Conservation (phyloP, 2,797 vertebrate species). For the Myiotriccus ornatus region DNA sequence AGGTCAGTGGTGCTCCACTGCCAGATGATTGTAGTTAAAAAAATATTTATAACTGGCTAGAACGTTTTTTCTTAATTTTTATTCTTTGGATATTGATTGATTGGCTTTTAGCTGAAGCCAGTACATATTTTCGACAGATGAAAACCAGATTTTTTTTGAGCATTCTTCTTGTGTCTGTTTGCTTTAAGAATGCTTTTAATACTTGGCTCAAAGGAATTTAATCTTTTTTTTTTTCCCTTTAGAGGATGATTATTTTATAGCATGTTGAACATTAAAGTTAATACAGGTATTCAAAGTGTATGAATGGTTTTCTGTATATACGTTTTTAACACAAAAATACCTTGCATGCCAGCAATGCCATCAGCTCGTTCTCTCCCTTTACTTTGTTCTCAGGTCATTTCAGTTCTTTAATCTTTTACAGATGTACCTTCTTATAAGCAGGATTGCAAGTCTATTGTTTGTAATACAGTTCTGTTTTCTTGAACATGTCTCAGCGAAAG, state of each 20-base stretch:
- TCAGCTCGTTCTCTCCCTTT: background rate
- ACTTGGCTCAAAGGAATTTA: conserved; percentile 41
- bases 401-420: conserved; percentile 25
- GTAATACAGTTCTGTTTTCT: background rate
- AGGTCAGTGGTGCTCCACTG: conserved; percentile 58
- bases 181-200: conserved; percentile 72
- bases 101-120: conserved; percentile 68
- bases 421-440: background rate
- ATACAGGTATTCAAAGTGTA: background rate
- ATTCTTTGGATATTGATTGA: conserved; percentile 58
- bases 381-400: background rate
- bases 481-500: background rate
- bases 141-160: conserved; percentile 63
- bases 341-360: background rate
- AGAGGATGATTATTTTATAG: background rate
- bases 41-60: conserved; percentile 59
- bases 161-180: conserved; percentile 59
- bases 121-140: conserved; percentile 58
- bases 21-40: conserved; percentile 62
- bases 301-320: background rate
- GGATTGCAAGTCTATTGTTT: background rate
- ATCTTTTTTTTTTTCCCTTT: background rate
- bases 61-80: background rate
- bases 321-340: conserved; percentile 1
- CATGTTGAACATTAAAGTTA: conserved; percentile 4